Conservation (phyloP, 2,888 invertebrate genomes). For the Ctena decussata region DNA sequence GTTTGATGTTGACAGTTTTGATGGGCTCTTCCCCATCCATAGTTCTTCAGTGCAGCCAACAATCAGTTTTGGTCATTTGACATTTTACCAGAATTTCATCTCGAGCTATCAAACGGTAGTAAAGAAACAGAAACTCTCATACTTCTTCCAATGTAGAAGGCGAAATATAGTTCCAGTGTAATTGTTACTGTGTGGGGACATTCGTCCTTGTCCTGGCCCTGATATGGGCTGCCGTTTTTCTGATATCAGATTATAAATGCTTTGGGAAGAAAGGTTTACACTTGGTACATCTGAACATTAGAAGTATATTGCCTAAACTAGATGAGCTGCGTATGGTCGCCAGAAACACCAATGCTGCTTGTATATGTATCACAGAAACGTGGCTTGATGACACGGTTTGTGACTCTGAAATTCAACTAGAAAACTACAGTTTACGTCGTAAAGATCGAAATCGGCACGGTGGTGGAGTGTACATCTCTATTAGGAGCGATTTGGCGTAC, state of each 20-base stretch:
- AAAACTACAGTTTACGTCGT: conserved; percentile 11
- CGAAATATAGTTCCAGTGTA: conserved; percentile 7
- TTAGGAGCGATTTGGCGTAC: conserved; percentile 28
- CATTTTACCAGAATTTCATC: conserved; percentile 9
- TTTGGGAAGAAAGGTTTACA: conserved; percentile 13
- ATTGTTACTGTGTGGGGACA: conserved; percentile 2
- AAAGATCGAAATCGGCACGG: conserved; percentile 30
- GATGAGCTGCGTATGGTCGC: not conserved
- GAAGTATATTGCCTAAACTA: conserved; percentile 16
- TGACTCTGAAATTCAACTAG: conserved; percentile 10
- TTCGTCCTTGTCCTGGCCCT: conserved; percentile 15
- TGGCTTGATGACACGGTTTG: not conserved
- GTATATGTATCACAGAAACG: conserved; percentile 14
- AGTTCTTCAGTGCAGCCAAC: conserved; percentile 81
- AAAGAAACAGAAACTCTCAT: not conserved
- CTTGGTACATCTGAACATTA: conserved; percentile 20
- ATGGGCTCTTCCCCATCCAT: not conserved
- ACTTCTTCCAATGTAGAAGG: not conserved
- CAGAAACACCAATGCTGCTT: conserved; percentile 21
- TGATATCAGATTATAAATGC: not conserved
- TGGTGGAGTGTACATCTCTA: conserved; percentile 27
- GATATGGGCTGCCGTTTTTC: not conserved
- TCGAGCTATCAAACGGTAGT: not conserved
- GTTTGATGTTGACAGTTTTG: not conserved
- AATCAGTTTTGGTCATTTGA: not conserved